phyloP scores from a whole-genome alignment of 64 coral and sea anemone genomes.

The Platygyra sinensis region DNA sequence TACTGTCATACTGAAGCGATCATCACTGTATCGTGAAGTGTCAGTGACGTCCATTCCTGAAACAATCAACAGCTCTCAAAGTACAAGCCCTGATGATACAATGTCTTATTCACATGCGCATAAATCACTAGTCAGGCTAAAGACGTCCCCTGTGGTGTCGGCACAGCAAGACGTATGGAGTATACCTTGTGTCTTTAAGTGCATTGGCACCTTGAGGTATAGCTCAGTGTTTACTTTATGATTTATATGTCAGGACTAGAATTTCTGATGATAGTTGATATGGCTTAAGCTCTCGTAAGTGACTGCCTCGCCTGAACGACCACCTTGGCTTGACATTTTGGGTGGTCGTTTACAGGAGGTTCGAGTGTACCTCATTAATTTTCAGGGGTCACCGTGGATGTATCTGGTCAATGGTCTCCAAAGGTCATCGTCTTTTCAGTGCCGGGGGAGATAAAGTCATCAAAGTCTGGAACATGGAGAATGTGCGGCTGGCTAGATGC shows the following conservation, averaged over 20 bases:
- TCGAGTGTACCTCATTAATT: neutral
- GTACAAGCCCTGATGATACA: constrained; percentile 70
- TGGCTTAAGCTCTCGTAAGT: too few relatives aligned
- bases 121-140: constrained; percentile 17
- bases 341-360: too few relatives aligned
- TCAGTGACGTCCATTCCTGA: constrained; percentile 90
- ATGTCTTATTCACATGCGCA: constrained; percentile 52
- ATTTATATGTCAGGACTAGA: neutral
- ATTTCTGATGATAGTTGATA: too few relatives aligned
- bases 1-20: constrained; percentile 69
- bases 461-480: constrained; percentile 98
- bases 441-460: constrained; percentile 86
- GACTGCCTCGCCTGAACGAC: too few relatives aligned
- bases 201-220: constrained; percentile 94
- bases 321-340: too few relatives aligned
- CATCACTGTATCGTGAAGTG: constrained; percentile 83
- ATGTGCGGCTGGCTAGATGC: constrained; percentile 86
- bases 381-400: constrained; percentile 82
- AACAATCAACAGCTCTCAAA: constrained; percentile 59
- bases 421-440: constrained; percentile 87
- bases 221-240: neutral
- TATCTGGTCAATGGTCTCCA: constrained; percentile 89
- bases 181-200: constrained; percentile 93
- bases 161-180: constrained; percentile 85
- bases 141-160: constrained; percentile 60